Base-by-base conservation (phyloP, 1,140 invertebrate genomes). In the Capitella teleta region DNA sequence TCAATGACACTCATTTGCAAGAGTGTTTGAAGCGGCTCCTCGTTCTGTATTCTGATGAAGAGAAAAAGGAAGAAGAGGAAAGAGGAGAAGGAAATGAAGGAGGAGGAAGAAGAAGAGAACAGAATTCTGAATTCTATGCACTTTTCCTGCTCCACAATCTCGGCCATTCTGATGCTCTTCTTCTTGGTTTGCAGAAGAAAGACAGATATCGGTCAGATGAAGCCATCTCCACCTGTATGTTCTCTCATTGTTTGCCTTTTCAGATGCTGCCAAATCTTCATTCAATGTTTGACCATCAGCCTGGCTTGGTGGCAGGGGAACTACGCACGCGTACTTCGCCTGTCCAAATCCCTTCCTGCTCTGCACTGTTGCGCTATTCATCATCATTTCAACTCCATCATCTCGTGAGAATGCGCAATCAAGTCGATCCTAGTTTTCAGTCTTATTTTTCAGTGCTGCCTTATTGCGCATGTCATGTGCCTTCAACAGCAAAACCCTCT, bases 21-120 rank as follows among this genome's bases (percentile, higher is more conserved):
- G 70, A 73, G 55, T 68, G 68, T 56, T 50, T 73, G n/a, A 70
- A 69, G 44, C 52, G 61, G 28, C 55, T 73, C 6, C 45, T 73
- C 3, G 57, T 51, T 28, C 41, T 70, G 14, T 72, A 73, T 50
- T 38, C 38, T 23, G 44, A 49, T 21, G 38, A 28, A 0, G 48
- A 53, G 5, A 41, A 36, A 28, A 16, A 40, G 14, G 18, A 53
- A 63, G 30, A 52, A 53, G 41, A 44, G 40, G 12, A 58, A 61
- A 47, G 64, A 67, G 55, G 64, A 66, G 48, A n/a, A n/a, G n/a
- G n/a, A n/a, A n/a, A n/a, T n/a, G n/a, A n/a, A n/a, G n/a, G n/a
- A n/a, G n/a, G n/a, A n/a, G n/a, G n/a, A n/a, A n/a, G n/a, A n/a
- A n/a, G n/a, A n/a, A n/a, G n/a, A n/a, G n/a, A n/a, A n/a, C n/a